Percentiles rank a stretch among this genome's conserved stretches.
phyloP scores from a whole-genome alignment of 2,797 vertebrate species.

The Selene dorsalis region DNA sequence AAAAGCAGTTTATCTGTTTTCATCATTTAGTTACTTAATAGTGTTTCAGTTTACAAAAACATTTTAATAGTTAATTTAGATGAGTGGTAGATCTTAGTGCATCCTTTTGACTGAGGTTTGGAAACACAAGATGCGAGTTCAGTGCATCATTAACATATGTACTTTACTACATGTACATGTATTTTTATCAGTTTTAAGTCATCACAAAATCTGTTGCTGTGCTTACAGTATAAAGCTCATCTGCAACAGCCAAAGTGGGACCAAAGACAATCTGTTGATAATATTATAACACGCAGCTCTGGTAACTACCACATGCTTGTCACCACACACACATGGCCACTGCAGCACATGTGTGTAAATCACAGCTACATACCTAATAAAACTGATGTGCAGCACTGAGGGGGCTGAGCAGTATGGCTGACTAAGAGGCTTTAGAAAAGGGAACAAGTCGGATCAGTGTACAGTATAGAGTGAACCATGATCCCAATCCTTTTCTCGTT shows the following conservation, averaged over 20 bases:
- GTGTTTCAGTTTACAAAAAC: background rate
- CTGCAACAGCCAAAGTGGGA: conserved; percentile 72
- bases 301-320: conserved; percentile 26
- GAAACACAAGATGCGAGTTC: background rate
- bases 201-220: background rate
- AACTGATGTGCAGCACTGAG: conserved; percentile 47
- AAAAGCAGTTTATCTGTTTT: background rate
- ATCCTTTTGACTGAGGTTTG: background rate
- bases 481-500: background rate
- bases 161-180: background rate
- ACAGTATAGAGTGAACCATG: background rate
- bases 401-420: conserved; percentile 67
- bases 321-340: conserved; percentile 54
- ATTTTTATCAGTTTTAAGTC: background rate
- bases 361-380: conserved; percentile 19
- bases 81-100: background rate
- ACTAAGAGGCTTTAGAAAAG: conserved; percentile 27
- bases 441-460: conserved; percentile 11
- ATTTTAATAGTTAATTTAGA: background rate
- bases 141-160: background rate
- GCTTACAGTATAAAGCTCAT: background rate
- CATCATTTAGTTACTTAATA: background rate
- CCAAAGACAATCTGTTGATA: conserved; percentile 15
- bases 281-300: conserved; percentile 22
- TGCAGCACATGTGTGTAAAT: conserved; percentile 67